phyloP scores from a whole-genome alignment of 2,797 vertebrate species.

The Artibeus jamaicensis region DNA sequence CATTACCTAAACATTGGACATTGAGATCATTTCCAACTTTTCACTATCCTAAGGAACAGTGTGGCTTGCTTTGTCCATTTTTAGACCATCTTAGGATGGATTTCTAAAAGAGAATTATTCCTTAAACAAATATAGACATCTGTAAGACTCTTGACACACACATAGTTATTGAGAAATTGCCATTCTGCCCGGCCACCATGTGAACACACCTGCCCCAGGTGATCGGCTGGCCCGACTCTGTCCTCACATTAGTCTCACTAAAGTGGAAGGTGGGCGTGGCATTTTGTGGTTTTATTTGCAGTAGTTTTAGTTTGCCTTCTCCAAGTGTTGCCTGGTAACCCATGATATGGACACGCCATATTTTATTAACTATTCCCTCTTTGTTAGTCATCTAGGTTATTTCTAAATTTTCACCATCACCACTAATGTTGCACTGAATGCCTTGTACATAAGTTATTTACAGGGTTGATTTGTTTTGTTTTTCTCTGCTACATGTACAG shows the following conservation, averaged over 20 bases:
- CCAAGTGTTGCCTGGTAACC: neutral
- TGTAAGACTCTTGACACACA: neutral
- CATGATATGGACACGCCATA: neutral
- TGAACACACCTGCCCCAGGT: neutral
- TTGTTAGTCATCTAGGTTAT: neutral
- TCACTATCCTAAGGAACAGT: neutral
- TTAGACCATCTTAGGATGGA: neutral
- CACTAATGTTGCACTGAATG: neutral
- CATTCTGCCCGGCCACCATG: no score
- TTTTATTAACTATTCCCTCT: neutral
- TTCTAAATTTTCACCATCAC: neutral
- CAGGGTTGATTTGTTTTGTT: rapidly evolving
- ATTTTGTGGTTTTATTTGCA: neutral
- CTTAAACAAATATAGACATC: neutral
- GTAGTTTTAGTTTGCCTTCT: neutral
- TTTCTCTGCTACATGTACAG: neutral
- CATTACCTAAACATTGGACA: neutral
- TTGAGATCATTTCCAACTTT: neutral
- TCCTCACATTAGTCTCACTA: neutral
- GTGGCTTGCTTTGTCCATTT: neutral
- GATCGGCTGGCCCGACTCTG: neutral
- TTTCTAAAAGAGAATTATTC: neutral
- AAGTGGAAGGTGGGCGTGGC: neutral
- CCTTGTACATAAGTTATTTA: neutral
- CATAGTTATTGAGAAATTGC: neutral